Evolutionary conservation across 2,113 vertebrate genomes (phyloP).

Genomic region (Sula dactylatra): DNA sequence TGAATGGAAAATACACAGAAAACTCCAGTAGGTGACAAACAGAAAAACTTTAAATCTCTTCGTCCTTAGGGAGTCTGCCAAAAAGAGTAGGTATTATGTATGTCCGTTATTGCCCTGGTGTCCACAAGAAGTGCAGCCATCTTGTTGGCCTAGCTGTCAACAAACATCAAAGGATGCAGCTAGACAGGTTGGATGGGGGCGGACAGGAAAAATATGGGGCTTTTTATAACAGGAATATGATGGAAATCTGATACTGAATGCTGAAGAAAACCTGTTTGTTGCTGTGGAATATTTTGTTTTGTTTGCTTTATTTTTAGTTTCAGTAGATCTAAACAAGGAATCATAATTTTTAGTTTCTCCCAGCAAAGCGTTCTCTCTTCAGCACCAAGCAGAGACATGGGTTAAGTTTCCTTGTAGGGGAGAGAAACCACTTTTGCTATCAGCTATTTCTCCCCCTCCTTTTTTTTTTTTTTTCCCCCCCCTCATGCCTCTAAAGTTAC

Average conservation of each 20-base stretch:
- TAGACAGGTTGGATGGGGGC: not conserved
- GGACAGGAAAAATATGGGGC: fast-evolving
- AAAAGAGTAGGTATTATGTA: not conserved
- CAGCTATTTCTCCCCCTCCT: not conserved
- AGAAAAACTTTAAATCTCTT: not conserved
- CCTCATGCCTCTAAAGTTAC: not conserved
- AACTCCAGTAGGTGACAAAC: not conserved
- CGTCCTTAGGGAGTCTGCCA: not conserved
- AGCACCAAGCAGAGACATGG: not conserved
- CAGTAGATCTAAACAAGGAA: not conserved
- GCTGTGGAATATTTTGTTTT: not conserved
- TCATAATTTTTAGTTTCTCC: not conserved
- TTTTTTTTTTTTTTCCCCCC: too few species aligned
- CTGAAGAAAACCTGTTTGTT: not conserved
- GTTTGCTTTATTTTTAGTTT: not conserved
- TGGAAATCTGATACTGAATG: not conserved
- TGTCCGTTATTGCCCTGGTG: not conserved
- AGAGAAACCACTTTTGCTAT: not conserved
- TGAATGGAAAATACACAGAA: not conserved
- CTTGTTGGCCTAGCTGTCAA: not conserved
- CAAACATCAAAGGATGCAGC: not conserved
- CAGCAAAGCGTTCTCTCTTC: not conserved
- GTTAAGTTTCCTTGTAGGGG: not conserved
- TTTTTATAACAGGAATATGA: not conserved
- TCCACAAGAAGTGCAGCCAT: not conserved